These are phyloP conservation scores for Clamator glandarius DNA, from an alignment of 2,797 vertebrate genomes.

Conservation along the genomic window DNA sequence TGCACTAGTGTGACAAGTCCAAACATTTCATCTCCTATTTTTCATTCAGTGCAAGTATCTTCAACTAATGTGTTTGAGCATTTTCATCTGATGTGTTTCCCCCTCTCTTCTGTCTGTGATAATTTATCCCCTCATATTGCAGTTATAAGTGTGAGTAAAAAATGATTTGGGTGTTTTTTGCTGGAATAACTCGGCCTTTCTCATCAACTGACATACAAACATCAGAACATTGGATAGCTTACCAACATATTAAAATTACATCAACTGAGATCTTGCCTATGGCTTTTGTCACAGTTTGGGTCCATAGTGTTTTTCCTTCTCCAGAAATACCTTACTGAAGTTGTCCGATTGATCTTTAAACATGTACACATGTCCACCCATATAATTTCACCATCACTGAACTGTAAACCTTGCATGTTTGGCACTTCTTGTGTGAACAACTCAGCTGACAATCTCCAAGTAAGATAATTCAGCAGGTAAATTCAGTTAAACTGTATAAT, in stretches of 20 bases:
- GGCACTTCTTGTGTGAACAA: slow-evolving; percentile 32
- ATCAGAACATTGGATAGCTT: not conserved
- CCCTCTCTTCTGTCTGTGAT: not conserved
- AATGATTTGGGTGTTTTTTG: not conserved
- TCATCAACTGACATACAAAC: not conserved
- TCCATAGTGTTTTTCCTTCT: not conserved
- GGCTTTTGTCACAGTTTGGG: not conserved
- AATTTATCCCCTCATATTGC: no score
- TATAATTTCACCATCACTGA: slow-evolving; percentile 48
- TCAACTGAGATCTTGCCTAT: not conserved
- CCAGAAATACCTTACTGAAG: not conserved
- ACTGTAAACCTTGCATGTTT: slow-evolving; percentile 3
- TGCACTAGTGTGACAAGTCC: not conserved
- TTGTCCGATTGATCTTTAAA: not conserved
- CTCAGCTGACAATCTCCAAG: slow-evolving; percentile 14
- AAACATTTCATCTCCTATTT: not conserved
- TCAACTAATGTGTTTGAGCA: not conserved
- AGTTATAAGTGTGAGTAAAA: not conserved
- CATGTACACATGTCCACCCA: not conserved
- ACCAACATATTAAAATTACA: not conserved
- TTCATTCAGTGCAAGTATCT: not conserved
- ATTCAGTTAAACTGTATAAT: slow-evolving; percentile 27
- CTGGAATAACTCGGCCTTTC: not conserved
- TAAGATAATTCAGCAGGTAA: slow-evolving; percentile 20
- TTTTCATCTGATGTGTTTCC: not conserved